Conservation (phyloP, 2,113 vertebrate species). For the Scomber scombrus region DNA sequence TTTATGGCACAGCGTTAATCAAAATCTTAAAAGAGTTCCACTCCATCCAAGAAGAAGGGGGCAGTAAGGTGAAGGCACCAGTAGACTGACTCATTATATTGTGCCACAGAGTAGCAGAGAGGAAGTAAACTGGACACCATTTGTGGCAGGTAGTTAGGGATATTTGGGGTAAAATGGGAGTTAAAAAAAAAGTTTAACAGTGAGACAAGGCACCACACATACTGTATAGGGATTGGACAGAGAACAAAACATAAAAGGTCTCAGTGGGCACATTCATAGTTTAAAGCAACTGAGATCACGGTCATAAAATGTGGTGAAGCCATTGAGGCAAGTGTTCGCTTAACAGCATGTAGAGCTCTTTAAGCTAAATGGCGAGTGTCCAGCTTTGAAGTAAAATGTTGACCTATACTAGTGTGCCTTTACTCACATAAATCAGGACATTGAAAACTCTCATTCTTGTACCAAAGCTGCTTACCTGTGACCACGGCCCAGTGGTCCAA, state of each 20-base stretch:
- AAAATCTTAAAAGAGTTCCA: slow-evolving; percentile 39
- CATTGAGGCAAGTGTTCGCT: slow-evolving; percentile 29
- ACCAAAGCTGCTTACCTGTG: slow-evolving; percentile 83
- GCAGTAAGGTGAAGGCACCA: slow-evolving; percentile 1
- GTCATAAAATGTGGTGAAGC: slow-evolving; percentile 65
- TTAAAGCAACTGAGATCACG: slow-evolving; percentile 67
- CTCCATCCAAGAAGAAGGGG: slow-evolving; percentile 23
- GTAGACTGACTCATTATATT: background rate
- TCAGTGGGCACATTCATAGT: slow-evolving; percentile 52
- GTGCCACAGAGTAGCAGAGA: slow-evolving; percentile 15
- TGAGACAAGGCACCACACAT: slow-evolving; percentile 38
- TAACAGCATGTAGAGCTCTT: slow-evolving; percentile 30
- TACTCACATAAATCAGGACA: background rate
- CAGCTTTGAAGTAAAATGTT: slow-evolving; percentile 30
- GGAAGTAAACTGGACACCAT: slow-evolving; percentile 52
- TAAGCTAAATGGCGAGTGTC: background rate
- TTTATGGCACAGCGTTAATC: slow-evolving; percentile 27
- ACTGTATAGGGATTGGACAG: slow-evolving; percentile 43
- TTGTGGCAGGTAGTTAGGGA: slow-evolving; percentile 45
- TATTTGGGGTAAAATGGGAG: slow-evolving; percentile 45
- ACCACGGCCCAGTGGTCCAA: slow-evolving; percentile 89
- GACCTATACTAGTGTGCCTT: background rate
- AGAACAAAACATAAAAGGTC: slow-evolving; percentile 43
- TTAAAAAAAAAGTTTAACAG: slow-evolving; percentile 43
- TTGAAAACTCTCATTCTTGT: background rate